These are phyloP conservation scores for Neopelma chrysocephalum DNA, from an alignment of 2,797 vertebrate genomes.

Conservation along the genomic window DNA sequence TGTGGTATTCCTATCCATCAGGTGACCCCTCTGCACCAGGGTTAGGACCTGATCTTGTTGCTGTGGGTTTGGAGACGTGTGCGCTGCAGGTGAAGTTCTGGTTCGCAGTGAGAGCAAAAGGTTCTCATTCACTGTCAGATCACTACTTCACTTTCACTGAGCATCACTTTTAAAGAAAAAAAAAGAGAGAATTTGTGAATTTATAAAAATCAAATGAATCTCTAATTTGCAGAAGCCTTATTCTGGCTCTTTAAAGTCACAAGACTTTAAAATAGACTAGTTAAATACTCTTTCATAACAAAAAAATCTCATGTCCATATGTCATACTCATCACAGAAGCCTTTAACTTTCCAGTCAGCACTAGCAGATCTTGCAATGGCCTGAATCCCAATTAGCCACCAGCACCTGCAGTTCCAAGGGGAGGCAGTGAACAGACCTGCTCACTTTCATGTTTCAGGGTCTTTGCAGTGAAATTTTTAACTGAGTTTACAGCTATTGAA, in stretches of 20 bases:
- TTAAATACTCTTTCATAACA: background rate
- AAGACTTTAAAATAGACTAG: background rate
- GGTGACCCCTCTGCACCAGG: background rate
- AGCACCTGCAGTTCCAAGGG: background rate
- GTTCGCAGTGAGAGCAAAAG: background rate
- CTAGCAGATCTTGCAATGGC: background rate
- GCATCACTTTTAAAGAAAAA: background rate
- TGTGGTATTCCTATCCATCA: constrained; percentile 60
- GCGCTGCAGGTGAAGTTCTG: constrained; percentile 29
- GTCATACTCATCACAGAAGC: background rate
- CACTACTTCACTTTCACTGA: background rate
- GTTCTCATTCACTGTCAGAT: background rate
- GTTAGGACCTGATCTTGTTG: constrained; percentile 43
- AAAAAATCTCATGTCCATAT: background rate
- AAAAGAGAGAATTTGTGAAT: background rate
- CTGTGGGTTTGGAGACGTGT: background rate
- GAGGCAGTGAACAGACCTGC: background rate
- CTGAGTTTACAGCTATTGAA: background rate
- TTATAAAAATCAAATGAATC: background rate
- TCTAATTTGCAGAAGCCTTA: background rate
- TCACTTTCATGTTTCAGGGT: background rate
- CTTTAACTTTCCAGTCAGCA: background rate
- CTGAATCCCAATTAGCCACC: background rate
- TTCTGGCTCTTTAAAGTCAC: background rate
- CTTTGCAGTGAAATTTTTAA: background rate